Base-by-base conservation (phyloP, 1,140 invertebrate species). In the Pseudobourletiella spinata region DNA sequence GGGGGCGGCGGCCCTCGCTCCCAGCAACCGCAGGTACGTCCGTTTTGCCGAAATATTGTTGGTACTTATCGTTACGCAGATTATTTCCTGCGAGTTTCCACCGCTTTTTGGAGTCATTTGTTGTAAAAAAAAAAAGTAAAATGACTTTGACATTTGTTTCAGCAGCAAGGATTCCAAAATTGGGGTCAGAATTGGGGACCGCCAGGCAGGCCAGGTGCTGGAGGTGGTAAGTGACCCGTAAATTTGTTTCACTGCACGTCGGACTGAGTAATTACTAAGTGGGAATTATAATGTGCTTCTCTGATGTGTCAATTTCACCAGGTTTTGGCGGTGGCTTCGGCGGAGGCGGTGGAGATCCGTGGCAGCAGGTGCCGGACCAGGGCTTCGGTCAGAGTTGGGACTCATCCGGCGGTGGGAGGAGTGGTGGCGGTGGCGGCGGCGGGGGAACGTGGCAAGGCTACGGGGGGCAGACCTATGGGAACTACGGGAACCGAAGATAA, bases 351-450 rank as follows among this genome's bases (percentile, higher is more conserved):
- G 39, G 39, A 30, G 61, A 63, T 58, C 65, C 65, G 22, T 67
- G 64, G 64, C 64, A 70, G 22, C 68, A 70, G 61, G 64, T 67
- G 50, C 68, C 68, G 6, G 65, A 70, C 51, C 68, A 70, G 61
- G 68, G 68, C 6, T 70, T 57, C 54, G 68, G 68, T 42, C 64
- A 63, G 50, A 52, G 57, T 42, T 70, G 68, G 68, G 68, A 65
- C 18, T 22, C 11, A 18, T 44, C 29, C 20, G 44, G 26, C 48
- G 64, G 59, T 52, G 57, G 59, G 15, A n/a, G n/a, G n/a, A n/a
- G n/a, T n/a, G 61, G 60, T 4, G 52, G 22, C 14, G 24, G 63
- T 18, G 51, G 61, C 24, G 39, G 62, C 43, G 58, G 64, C 42
- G 63, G 57, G 20, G 65, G 64, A 43, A 66, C 63, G 15, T 65